Evolutionary conservation across 1,140 invertebrate species (phyloP).

Genomic region (Eurosta solidaginis): DNA sequence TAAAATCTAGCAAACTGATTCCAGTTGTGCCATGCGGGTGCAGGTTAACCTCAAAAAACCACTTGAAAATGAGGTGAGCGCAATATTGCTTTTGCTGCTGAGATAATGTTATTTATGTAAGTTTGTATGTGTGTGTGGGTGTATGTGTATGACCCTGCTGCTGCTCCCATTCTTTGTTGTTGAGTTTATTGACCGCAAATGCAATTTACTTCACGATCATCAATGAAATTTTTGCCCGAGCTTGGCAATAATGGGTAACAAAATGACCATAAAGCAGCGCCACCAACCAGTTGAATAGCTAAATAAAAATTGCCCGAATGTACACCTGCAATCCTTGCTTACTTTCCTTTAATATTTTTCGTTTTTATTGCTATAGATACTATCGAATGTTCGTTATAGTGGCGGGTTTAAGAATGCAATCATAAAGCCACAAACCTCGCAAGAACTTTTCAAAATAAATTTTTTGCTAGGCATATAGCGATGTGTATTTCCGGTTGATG

Average conservation of each 20-base stretch:
- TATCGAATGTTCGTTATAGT: no score
- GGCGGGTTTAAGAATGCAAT: no score
- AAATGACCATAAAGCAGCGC: constrained; percentile 23
- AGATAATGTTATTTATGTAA: neutral
- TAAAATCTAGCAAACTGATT: neutral
- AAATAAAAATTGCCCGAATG: neutral
- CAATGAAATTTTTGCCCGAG: constrained; percentile 5
- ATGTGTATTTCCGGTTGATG: no score
- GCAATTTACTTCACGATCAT: constrained; percentile 26
- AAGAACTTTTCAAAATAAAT: no score
- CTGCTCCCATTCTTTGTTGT: no score
- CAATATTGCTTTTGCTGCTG: neutral
- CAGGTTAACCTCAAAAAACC: neutral
- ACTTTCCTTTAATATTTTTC: neutral
- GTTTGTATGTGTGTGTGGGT: neutral
- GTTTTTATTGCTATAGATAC: no score
- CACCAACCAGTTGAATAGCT: constrained; percentile 22
- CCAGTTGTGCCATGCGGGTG: no score
- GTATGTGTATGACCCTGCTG: no score
- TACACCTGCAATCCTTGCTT: neutral
- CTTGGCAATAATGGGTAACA: constrained; percentile 14
- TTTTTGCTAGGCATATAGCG: no score
- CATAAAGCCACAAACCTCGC: no score
- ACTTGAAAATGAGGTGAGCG: neutral
- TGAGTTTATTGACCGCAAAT: constrained; percentile 23